A percentile compares a stretch with the other conserved stretches of the same genome.
Conservation (phyloP, 2,113 vertebrate species). For the Hypanus sabinus region DNA sequence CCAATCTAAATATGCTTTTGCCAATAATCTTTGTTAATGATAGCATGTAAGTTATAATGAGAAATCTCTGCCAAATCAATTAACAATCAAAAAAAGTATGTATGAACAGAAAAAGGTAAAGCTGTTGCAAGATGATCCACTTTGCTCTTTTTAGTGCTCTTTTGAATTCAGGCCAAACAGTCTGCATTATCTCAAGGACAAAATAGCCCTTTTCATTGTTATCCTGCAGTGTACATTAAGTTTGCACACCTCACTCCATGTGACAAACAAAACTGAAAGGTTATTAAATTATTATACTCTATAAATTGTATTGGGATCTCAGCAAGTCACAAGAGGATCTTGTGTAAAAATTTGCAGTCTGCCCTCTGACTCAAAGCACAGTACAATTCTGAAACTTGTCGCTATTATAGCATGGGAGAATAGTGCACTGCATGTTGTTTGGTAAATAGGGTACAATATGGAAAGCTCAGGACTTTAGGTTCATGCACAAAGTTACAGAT, state of each 20-base stretch:
- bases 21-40: background rate
- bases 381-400: background rate
- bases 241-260: background rate
- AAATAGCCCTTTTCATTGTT: background rate
- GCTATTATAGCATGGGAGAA: background rate
- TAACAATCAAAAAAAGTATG: background rate
- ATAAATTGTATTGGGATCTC: slow-evolving; percentile 26
- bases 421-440: background rate
- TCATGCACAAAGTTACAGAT: background rate
- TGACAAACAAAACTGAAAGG: slow-evolving; percentile 17
- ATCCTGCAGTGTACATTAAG: background rate
- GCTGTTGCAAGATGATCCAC: background rate
- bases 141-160: background rate
- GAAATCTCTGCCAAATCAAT: background rate
- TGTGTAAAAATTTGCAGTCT: background rate
- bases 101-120: background rate
- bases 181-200: background rate
- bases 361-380: background rate
- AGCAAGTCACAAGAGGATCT: background rate
- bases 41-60: background rate
- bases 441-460: background rate
- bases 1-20: background rate
- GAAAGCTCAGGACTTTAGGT: background rate
- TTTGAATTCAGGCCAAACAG: background rate
- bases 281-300: slow-evolving; percentile 18